Percentiles rank a stretch among this genome's conserved stretches.
These are phyloP conservation scores for Mycalesis mineus DNA, from an alignment of 2,888 invertebrate species.

Conservation along the genomic window DNA sequence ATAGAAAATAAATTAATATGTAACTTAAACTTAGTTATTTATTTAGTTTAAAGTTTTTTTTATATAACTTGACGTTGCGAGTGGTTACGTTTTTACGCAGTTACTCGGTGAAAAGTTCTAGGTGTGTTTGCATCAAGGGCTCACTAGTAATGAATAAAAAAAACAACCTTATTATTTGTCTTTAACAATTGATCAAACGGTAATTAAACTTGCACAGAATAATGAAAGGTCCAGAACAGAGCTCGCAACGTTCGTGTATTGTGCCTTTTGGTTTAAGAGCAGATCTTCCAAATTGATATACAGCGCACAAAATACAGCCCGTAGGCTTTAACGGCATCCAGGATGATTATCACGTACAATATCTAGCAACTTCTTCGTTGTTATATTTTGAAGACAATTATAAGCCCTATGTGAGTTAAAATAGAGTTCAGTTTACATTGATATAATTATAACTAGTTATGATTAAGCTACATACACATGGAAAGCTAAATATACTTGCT, in stretches of 20 bases:
- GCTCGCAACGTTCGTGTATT: neutral
- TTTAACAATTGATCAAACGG: too few species aligned
- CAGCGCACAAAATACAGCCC: constrained; percentile 5
- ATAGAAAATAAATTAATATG: too few species aligned
- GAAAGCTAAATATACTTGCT: too few species aligned
- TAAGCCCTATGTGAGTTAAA: neutral
- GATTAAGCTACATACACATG: neutral
- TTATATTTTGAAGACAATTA: neutral
- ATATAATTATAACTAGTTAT: neutral
- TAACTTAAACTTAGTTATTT: too few species aligned
- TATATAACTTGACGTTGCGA: too few species aligned
- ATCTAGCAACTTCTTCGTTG: neutral
- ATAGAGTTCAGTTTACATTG: neutral
- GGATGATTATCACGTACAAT: constrained; percentile 14
- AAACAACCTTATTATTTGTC: too few species aligned
- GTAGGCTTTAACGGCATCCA: constrained; percentile 4
- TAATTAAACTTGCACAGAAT: too few species aligned
- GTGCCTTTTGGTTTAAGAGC: neutral
- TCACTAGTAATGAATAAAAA: too few species aligned
- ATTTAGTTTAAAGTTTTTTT: too few species aligned
- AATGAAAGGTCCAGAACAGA: neutral
- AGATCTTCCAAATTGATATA: constrained; percentile 4
- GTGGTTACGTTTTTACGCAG: too few species aligned
- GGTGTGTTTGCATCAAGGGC: too few species aligned
- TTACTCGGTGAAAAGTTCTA: too few species aligned